Evolutionary conservation across 2,888 invertebrate species (phyloP).

Genomic region (Psylliodes chrysocephalus): DNA sequence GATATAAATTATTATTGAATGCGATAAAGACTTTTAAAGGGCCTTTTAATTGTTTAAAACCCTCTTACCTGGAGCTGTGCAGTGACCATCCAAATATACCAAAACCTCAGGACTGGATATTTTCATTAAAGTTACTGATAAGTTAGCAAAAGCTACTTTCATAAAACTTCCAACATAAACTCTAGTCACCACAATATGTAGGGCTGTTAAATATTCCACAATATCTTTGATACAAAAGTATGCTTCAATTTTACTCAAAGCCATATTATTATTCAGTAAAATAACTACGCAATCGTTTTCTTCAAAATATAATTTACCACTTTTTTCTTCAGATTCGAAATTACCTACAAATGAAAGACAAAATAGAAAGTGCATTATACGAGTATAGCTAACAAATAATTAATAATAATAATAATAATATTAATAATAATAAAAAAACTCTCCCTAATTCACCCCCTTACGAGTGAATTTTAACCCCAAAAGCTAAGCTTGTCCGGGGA

Average conservation of each 20-base stretch:
- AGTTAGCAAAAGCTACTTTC: slow-evolving; percentile 35
- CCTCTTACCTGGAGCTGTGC: slow-evolving; percentile 70
- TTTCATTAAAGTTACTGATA: slow-evolving; percentile 74
- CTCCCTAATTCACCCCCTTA: too few relatives aligned
- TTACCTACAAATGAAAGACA: not conserved
- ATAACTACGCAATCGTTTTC: slow-evolving; percentile 65
- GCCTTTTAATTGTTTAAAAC: too few relatives aligned
- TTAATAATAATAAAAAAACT: too few relatives aligned
- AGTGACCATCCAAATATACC: slow-evolving; percentile 69
- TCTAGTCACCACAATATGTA: slow-evolving; percentile 44
- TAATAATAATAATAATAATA: too few relatives aligned
- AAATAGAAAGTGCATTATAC: too few relatives aligned
- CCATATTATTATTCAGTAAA: slow-evolving; percentile 81
- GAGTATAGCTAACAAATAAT: too few relatives aligned
- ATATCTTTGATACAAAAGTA: slow-evolving; percentile 67
- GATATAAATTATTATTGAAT: too few relatives aligned
- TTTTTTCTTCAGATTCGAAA: too few relatives aligned
- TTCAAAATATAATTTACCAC: slow-evolving; percentile 12
- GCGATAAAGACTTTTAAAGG: too few relatives aligned
- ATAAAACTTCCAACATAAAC: slow-evolving; percentile 51
- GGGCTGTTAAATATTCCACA: slow-evolving; percentile 50
- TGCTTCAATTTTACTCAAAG: slow-evolving; percentile 79
- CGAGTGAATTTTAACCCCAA: too few relatives aligned
- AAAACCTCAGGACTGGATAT: slow-evolving; percentile 66
- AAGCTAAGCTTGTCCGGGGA: too few relatives aligned